Evolutionary conservation across 2,113 vertebrate species (phyloP), one percentile per base, ranked within the genome.

Genomic region (Megaleporinus macrocephalus): DNA sequence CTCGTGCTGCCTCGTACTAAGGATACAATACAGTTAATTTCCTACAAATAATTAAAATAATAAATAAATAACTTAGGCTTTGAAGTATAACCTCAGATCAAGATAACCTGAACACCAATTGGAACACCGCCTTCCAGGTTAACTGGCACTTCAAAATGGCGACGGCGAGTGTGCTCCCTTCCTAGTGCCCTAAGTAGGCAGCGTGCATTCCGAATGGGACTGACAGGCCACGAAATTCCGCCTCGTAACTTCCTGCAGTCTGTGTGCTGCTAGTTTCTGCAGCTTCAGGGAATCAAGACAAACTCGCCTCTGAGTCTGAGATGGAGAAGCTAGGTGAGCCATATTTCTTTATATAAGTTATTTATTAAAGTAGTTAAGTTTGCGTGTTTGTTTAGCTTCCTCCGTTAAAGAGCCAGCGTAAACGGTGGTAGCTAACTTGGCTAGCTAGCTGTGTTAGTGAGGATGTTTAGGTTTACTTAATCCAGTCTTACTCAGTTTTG

Each of bases 261-360:
- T 16, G 20, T 41, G 61, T 29, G 87, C 26, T 80, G 76, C 24
- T 66, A 65, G 5, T 78, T 47, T 41, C n/a, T 41, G 53, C 74
- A 80, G 87, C 81, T 90, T 93, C 89, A 69, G 11, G 88, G 88
- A 22, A 62, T 65, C 93, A 86, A 65, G 7, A 88, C 88, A 15
- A 63, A 72, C 36, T 27, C 36, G 61, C 18, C 30, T 59, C 41
- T 26, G 6, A 59, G 11, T 53, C 53, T 49, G n/a, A 69, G 88
- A 91, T 86, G 83, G 84, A 93, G 94, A 83, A 71, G 72, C n/a
- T 95, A 83, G 66, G 66, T 27, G 24, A 3, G 12, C 13, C 55
- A 29, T 30, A 30, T 24, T 16, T 10, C 16, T n/a, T n/a, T 78
- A 13, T 44, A 36, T n/a, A 29, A 30, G 13, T 1, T 5, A 57